Evolutionary conservation across 2,113 vertebrate species (phyloP).

Genomic region (Recurvirostra avosetta): DNA sequence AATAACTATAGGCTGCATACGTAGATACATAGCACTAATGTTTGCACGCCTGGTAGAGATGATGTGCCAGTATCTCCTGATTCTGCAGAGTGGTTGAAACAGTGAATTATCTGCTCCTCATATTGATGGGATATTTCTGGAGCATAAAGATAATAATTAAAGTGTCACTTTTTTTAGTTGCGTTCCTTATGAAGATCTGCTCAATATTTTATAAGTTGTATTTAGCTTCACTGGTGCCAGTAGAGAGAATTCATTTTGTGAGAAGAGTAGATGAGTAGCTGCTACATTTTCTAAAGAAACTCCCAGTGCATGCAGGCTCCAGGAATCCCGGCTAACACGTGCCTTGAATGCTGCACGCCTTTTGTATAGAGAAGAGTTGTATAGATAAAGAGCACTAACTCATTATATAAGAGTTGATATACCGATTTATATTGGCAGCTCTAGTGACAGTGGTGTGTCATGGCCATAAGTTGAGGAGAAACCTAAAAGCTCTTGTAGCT

Average conservation of each 20-base stretch:
- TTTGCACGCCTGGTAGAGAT: not conserved
- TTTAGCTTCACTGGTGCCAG: conserved; percentile 39
- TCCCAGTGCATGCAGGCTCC: not conserved
- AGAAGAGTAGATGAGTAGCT: not conserved
- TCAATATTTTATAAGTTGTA: conserved; percentile 31
- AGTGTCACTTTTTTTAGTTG: conserved; percentile 41
- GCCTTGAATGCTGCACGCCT: not conserved
- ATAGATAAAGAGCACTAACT: rapidly evolving
- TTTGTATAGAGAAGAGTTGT: not conserved
- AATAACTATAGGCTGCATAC: not conserved
- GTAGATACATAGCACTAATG: rapidly evolving
- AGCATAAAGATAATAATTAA: conserved; percentile 51
- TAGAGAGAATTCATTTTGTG: not conserved
- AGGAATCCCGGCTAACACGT: not conserved
- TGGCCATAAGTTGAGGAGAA: rapidly evolving
- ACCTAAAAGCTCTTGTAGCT: not conserved
- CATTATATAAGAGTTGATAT: rapidly evolving
- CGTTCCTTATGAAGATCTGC: conserved; percentile 32
- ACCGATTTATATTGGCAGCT: not conserved
- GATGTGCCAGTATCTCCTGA: not conserved
- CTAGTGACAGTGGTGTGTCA: not conserved
- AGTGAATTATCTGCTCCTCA: conserved; percentile 4
- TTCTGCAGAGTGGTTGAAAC: not conserved
- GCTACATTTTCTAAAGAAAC: not conserved
- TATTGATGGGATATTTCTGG: conserved; percentile 46